Conservation (phyloP, 2,113 vertebrate genomes). For the Anas platyrhynchos region DNA sequence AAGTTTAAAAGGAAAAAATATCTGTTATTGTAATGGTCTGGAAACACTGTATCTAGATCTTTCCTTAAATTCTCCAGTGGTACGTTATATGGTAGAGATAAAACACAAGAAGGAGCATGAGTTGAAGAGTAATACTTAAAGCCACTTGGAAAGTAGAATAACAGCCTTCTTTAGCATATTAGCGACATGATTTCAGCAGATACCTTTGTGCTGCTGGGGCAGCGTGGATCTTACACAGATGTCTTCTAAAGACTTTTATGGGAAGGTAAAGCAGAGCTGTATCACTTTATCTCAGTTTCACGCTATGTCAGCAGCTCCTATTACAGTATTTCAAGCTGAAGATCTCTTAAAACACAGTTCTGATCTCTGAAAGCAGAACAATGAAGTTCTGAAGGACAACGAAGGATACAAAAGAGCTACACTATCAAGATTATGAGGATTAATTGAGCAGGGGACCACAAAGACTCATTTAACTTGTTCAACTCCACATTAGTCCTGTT, state of each 20-base stretch:
- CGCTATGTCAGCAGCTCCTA: neutral
- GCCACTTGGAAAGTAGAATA: neutral
- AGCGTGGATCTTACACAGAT: neutral
- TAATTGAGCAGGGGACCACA: fast-evolving
- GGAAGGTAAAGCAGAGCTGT: neutral
- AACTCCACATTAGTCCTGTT: neutral
- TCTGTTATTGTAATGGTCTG: neutral
- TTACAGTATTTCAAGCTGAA: neutral
- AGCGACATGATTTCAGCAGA: neutral
- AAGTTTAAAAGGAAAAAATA: neutral
- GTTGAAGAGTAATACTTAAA: neutral
- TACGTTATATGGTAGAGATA: too few species aligned
- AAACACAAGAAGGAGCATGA: neutral
- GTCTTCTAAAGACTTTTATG: neutral
- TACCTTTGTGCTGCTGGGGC: neutral
- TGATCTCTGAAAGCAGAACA: neutral
- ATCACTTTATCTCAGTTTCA: neutral
- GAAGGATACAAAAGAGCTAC: neutral
- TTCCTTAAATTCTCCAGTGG: neutral
- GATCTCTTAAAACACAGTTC: neutral
- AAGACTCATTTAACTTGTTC: neutral
- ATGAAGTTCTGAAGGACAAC: neutral
- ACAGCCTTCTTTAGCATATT: neutral
- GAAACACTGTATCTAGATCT: neutral
- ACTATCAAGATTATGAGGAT: neutral